Base-by-base conservation (phyloP, 2,113 vertebrate species). In the Garra rufa region DNA sequence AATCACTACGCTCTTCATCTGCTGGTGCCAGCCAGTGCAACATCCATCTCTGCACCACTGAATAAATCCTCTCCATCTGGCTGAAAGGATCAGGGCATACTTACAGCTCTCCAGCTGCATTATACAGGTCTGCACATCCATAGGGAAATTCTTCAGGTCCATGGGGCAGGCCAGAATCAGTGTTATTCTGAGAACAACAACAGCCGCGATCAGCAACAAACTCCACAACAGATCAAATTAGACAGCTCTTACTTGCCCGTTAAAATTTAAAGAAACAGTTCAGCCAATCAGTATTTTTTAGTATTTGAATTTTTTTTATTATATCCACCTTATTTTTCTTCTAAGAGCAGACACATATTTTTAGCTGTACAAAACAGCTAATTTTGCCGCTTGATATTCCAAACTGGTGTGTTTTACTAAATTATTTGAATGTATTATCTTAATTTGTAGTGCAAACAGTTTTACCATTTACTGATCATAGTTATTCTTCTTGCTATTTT, bases 21-120 rank as follows among this genome's bases (percentile, higher is more conserved):
- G 81, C 65, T 85, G 76, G 65, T 73, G 80, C 83, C 63, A 77
- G 82, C 59, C 71, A 28, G 84, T 73, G 73, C 80, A 77, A 86
- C 88, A 91, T 89, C 88, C 87, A 85, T 90, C 85, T 87, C 82
- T 78, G 67, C 84, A 67, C 38, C 87, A 85, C 69, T 82, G 76
- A 90, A 90, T 88, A 91, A 91, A 88, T 85, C 78, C 78, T 84
- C 83, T 50, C 76, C 80, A 67, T 76, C 67, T 67, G 65, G 48
- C 79, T 46, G 85, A 81, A 63, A 87, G 65, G 77, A 81, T 73
- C 88, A 83, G 79, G 76, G 46, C 9, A 79, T 85, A 97, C 98
- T 98, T 93, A 99, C 98, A 99, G 95, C 98, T 99, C 92, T 99
- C 98, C 80, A 99, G 93, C 92, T 99, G 98, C 98, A 99, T 99